Conservation (phyloP, 2,888 invertebrate species). For the Cheilosia urbana region DNA sequence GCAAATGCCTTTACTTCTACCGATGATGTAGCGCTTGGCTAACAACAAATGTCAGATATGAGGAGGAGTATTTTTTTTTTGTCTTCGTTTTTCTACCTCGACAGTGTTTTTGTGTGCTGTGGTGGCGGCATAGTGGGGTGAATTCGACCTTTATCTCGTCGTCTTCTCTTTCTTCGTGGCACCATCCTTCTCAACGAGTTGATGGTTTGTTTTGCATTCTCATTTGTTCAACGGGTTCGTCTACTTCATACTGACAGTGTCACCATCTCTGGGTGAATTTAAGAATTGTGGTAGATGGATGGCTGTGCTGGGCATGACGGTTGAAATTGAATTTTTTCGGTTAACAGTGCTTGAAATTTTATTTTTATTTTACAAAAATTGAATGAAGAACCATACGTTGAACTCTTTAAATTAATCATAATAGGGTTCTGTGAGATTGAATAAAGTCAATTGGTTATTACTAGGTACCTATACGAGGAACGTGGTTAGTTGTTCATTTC, state of each 20-base stretch:
- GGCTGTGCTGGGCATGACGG: slow-evolving; percentile 10
- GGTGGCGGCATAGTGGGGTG: slow-evolving; percentile 58
- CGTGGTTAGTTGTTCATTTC: no score
- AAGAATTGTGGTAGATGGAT: slow-evolving; percentile 42
- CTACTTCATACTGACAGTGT: slow-evolving; percentile 24
- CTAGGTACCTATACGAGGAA: no score
- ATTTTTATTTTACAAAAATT: not conserved
- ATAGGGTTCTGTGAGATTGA: no score
- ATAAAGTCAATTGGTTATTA: no score
- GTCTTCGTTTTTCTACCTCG: slow-evolving; percentile 23
- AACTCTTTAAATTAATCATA: no score
- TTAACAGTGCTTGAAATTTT: no score
- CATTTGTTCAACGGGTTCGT: not conserved
- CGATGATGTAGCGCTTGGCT: slow-evolving; percentile 41
- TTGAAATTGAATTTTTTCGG: slow-evolving; percentile 10
- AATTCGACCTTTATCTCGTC: slow-evolving; percentile 61
- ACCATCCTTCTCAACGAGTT: slow-evolving; percentile 5
- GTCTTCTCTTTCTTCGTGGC: slow-evolving; percentile 16
- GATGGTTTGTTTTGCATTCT: slow-evolving; percentile 35
- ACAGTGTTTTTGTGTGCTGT: slow-evolving; percentile 51
- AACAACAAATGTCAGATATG: slow-evolving; percentile 52
- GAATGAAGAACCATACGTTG: no score
- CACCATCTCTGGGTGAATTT: slow-evolving; percentile 49
- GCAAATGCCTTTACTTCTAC: slow-evolving; percentile 19
- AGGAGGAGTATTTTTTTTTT: slow-evolving; percentile 18